These are phyloP conservation scores for Brachypteracias leptosomus DNA, from an alignment of 2,113 vertebrate genomes.

Conservation along the genomic window DNA sequence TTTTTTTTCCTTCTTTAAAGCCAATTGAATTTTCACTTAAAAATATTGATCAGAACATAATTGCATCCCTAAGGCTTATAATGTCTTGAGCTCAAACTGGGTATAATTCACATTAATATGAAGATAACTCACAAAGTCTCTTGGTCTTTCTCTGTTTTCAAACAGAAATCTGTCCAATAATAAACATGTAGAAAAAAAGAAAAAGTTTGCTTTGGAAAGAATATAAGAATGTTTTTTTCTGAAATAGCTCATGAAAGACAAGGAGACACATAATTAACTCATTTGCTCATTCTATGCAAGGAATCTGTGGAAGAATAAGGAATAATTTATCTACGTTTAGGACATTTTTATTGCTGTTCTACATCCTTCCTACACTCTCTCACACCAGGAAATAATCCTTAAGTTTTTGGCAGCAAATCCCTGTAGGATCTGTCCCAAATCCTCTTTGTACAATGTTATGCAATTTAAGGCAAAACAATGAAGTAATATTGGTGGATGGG, in stretches of 20 bases:
- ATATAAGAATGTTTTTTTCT: background rate
- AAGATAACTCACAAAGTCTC: background rate
- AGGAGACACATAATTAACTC: background rate
- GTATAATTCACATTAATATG: background rate
- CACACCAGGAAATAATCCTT: background rate
- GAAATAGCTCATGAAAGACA: background rate
- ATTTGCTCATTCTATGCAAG: background rate
- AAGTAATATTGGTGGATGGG: background rate
- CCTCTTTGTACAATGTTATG: background rate
- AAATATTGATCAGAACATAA: background rate
- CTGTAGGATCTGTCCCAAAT: background rate
- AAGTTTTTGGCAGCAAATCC: background rate
- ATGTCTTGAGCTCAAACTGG: background rate
- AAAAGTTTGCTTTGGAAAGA: background rate
- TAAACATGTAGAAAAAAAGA: background rate
- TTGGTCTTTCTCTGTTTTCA: background rate
- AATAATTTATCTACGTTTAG: background rate
- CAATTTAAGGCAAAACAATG: background rate
- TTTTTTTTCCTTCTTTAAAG: background rate
- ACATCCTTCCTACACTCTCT: background rate
- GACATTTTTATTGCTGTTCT: background rate
- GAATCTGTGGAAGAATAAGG: background rate
- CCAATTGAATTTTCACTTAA: background rate
- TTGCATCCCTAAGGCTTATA: background rate
- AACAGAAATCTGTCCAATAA: background rate